Conservation (phyloP, 1,140 invertebrate genomes). For the Frieseomelitta varia region DNA sequence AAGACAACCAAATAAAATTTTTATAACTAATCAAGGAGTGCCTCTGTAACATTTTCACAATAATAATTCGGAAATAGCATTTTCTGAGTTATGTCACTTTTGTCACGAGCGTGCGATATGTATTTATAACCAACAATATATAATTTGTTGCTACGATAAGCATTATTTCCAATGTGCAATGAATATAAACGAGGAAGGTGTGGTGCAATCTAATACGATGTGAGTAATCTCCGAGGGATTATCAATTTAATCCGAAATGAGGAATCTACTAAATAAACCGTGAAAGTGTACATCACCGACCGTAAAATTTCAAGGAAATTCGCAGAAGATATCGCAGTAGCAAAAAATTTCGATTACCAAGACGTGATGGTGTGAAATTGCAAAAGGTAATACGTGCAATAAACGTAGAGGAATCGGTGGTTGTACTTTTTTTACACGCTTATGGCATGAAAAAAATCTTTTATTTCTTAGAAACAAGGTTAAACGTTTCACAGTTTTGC, state of each 20-base stretch:
- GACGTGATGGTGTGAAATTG: neutral
- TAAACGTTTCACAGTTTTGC: too few relatives aligned
- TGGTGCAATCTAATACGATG: neutral
- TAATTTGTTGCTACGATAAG: neutral
- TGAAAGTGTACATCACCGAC: constrained; percentile 10
- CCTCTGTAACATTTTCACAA: too few relatives aligned
- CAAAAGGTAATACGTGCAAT: neutral
- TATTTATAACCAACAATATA: too few relatives aligned
- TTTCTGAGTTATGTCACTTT: too few relatives aligned
- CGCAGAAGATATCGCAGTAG: neutral
- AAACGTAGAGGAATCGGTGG: neutral
- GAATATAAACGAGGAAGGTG: constrained; percentile 13
- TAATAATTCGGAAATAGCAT: too few relatives aligned
- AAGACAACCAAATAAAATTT: too few relatives aligned
- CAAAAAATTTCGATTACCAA: constrained; percentile 13
- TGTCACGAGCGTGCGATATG: too few relatives aligned
- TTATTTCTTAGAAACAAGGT: too few relatives aligned
- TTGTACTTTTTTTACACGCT: neutral
- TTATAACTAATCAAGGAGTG: too few relatives aligned
- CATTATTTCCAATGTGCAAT: neutral
- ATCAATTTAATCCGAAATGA: neutral
- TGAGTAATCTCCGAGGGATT: neutral
- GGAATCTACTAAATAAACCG: constrained; percentile 28
- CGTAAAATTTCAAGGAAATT: constrained; percentile 12
- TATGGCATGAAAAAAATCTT: too few relatives aligned